These are phyloP conservation scores for Ginglymostoma cirratum DNA, from an alignment of 2,113 vertebrate species.

Conservation along the genomic window DNA sequence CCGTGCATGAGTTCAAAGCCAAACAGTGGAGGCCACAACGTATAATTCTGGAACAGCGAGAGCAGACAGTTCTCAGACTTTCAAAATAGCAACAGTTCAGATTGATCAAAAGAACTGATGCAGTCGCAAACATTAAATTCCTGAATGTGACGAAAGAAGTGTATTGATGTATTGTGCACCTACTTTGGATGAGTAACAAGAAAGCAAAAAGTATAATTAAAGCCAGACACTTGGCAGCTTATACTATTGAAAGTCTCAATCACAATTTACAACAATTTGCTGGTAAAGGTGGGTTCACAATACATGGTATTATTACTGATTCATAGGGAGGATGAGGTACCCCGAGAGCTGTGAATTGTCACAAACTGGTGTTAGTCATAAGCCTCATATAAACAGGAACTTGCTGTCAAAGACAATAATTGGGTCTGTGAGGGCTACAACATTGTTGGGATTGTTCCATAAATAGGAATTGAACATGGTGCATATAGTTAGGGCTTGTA, in stretches of 20 bases:
- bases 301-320: neutral
- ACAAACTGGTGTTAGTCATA: neutral
- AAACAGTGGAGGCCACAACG: neutral
- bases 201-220: neutral
- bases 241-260: neutral
- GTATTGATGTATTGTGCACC: neutral
- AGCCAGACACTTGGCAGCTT: neutral
- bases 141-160: neutral
- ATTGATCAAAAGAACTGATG: neutral
- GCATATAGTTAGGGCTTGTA: neutral
- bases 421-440: neutral
- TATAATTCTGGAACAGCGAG: neutral
- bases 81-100: neutral
- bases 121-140: neutral
- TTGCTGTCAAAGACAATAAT: neutral
- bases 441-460: neutral
- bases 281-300: neutral
- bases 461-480: neutral
- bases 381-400: neutral
- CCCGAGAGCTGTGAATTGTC: neutral
- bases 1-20: neutral
- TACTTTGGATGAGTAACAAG: neutral
- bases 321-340: neutral
- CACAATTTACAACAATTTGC: neutral
- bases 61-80: neutral